Evolutionary conservation across 2,888 invertebrate genomes (phyloP).

Genomic region (Agrochola macilenta): DNA sequence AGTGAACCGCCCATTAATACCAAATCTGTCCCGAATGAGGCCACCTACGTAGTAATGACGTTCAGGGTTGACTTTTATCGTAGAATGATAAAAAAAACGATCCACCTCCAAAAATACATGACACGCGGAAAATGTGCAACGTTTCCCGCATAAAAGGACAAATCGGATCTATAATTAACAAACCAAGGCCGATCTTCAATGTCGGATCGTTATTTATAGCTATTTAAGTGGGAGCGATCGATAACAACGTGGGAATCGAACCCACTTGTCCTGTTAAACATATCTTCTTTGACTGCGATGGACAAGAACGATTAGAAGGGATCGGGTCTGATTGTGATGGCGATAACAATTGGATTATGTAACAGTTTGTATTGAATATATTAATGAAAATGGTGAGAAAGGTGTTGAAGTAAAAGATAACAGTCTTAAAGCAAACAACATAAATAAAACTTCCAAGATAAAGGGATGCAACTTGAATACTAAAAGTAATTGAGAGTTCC

Average conservation of each 20-base stretch:
- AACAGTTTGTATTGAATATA: conserved; percentile 39
- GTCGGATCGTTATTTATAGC: conserved; percentile 63
- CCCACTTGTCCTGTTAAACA: conserved; percentile 63
- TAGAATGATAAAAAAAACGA: not conserved
- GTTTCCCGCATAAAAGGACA: conserved; percentile 39
- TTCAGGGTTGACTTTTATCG: conserved; percentile 20
- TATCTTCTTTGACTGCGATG: conserved; percentile 57
- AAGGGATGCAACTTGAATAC: not conserved
- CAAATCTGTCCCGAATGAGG: conserved; percentile 44
- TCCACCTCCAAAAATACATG: conserved; percentile 28
- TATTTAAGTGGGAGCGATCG: conserved; percentile 65
- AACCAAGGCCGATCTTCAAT: conserved; percentile 59
- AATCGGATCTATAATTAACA: conserved; percentile 55
- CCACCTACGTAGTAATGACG: conserved; percentile 48
- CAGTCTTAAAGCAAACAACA: not conserved
- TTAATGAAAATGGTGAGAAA: conserved; percentile 36
- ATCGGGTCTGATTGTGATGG: conserved; percentile 50
- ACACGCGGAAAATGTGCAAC: conserved; percentile 39
- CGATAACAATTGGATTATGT: conserved; percentile 42
- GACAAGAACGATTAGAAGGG: conserved; percentile 60
- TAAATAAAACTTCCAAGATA: not conserved
- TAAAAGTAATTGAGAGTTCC: conserved; percentile 19
- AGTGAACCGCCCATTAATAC: conserved; percentile 26
- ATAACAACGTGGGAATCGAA: conserved; percentile 70
- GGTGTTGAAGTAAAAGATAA: conserved; percentile 29